Evolutionary conservation across 2,888 invertebrate species (phyloP).

Genomic region (Chrysopilus asiliformis): DNA sequence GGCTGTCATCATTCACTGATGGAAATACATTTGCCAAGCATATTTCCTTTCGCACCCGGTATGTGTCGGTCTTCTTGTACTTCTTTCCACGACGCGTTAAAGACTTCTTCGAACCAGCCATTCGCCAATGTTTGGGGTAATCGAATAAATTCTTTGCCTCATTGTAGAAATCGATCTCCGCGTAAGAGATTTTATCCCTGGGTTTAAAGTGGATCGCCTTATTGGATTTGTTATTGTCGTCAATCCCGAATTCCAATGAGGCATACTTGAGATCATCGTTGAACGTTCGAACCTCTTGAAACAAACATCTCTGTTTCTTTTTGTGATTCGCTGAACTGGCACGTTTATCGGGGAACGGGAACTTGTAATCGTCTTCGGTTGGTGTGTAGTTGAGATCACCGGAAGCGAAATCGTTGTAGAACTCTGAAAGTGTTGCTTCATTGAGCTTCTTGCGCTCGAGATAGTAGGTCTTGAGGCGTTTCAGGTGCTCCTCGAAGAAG

Average conservation of each 20-base stretch:
- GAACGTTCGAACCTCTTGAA: slow-evolving; percentile 20
- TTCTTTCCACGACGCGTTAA: slow-evolving; percentile 12
- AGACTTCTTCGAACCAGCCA: slow-evolving; percentile 12
- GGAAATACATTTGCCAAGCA: slow-evolving; percentile 19
- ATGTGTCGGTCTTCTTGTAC: slow-evolving; percentile 11
- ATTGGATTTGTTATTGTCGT: slow-evolving; percentile 9
- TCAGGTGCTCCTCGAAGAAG: slow-evolving; percentile 21
- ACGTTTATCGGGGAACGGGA: slow-evolving; percentile 21
- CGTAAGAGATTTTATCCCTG: slow-evolving; percentile 8
- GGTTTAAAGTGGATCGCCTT: no score
- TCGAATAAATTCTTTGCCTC: slow-evolving; percentile 15
- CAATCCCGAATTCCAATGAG: slow-evolving; percentile 9
- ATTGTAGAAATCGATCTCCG: slow-evolving; percentile 13
- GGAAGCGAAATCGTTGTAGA: slow-evolving; percentile 16
- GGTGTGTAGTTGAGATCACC: slow-evolving; percentile 5
- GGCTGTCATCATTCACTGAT: slow-evolving; percentile 14
- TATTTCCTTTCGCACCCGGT: slow-evolving; percentile 15
- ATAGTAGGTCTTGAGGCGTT: slow-evolving; percentile 20
- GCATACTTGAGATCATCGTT: slow-evolving; percentile 16
- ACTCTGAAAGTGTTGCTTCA: slow-evolving; percentile 17
- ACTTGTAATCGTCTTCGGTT: slow-evolving; percentile 14
- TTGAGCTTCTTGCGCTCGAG: slow-evolving; percentile 20
- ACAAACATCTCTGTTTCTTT: slow-evolving; percentile 17
- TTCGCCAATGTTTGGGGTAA: slow-evolving; percentile 18
- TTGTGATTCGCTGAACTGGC: slow-evolving; percentile 3